phyloP scores from a whole-genome alignment of 2,888 invertebrate genomes.

The Pyrochroa serraticornis region DNA sequence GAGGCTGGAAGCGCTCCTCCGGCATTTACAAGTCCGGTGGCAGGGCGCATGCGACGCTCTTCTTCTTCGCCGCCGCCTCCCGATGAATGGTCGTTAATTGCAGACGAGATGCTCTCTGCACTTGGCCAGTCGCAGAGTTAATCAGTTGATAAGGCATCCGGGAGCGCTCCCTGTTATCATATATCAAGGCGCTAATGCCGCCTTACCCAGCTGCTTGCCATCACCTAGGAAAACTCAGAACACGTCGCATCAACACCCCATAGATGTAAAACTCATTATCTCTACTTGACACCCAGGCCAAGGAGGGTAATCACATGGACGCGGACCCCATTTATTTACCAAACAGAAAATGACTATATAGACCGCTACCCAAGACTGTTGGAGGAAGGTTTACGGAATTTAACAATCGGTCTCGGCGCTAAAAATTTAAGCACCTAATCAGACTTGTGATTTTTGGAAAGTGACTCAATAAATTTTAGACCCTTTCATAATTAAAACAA shows the following conservation, averaged over 20 bases:
- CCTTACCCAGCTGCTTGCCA: conserved; percentile 15
- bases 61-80: conserved; percentile 43
- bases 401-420: no score
- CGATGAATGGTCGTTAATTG: conserved; percentile 53
- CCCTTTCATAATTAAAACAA: no score
- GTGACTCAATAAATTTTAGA: no score
- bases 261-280: conserved; percentile 33
- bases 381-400: no score
- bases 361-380: conserved; percentile 4
- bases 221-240: conserved; percentile 23
- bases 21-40: conserved; percentile 36
- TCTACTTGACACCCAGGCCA: conserved; percentile 13
- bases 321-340: not conserved
- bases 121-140: conserved; percentile 47
- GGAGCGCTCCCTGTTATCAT: conserved; percentile 43
- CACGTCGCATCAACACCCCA: conserved; percentile 32
- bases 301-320: conserved; percentile 6
- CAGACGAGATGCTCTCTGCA: conserved; percentile 47
- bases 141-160: conserved; percentile 50
- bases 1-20: conserved; percentile 51
- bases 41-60: conserved; percentile 49
- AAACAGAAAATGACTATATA: conserved; percentile 20
- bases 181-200: conserved; percentile 36
- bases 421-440: no score
- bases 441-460: no score